These are phyloP conservation scores for Rhincodon typus DNA, from an alignment of 2,797 vertebrate species.

Conservation along the genomic window DNA sequence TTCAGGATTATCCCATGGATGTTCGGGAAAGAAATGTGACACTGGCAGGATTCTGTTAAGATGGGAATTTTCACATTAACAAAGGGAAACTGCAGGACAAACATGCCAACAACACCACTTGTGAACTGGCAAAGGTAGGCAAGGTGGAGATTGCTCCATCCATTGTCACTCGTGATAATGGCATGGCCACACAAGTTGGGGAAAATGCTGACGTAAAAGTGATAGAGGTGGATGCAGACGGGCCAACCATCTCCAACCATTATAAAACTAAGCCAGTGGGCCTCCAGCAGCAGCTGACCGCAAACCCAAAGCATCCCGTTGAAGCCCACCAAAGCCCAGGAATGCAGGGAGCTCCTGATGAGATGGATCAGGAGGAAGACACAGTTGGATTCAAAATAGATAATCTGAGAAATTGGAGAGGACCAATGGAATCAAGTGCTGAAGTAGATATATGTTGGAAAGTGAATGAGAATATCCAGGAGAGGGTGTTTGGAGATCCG, in stretches of 20 bases:
- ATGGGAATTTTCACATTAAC: not conserved
- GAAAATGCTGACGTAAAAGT: not conserved
- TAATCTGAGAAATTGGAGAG: not conserved
- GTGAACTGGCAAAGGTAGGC: not conserved
- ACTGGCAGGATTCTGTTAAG: too few relatives aligned
- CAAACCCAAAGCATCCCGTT: not conserved
- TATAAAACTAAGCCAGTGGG: not conserved
- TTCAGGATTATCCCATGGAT: not conserved
- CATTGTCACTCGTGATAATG: not conserved
- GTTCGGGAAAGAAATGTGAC: not conserved
- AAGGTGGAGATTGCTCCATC: not conserved
- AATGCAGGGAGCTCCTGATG: not conserved
- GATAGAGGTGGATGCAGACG: not conserved
- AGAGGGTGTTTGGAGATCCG: not conserved
- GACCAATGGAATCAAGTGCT: not conserved
- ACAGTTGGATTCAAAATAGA: not conserved
- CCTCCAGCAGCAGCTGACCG: not conserved
- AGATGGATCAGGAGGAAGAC: not conserved
- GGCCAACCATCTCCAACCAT: not conserved
- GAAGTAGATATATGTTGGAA: not conserved
- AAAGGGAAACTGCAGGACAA: not conserved
- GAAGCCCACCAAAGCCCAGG: not conserved
- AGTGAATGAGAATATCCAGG: not conserved
- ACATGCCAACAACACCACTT: not conserved
- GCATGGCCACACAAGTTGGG: not conserved